Evolutionary conservation across 1,140 invertebrate species (phyloP).

Genomic region (Drosophila tropicalis): DNA sequence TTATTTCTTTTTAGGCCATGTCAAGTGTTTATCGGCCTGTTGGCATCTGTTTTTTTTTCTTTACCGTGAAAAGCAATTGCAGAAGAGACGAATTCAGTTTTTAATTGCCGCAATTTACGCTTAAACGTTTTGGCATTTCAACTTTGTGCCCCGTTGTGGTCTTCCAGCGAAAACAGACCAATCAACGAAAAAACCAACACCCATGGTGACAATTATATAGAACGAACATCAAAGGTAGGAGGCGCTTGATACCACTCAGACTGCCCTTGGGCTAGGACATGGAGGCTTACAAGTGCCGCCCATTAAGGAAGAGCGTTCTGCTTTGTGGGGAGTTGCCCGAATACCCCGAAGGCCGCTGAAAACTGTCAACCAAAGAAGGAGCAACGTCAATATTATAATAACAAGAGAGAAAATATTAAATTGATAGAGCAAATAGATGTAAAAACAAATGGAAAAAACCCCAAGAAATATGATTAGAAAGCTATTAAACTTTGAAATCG

Average conservation of each 20-base stretch:
- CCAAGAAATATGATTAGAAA: too few species aligned
- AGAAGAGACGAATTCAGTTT: slow-evolving; percentile 44
- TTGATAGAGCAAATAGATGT: slow-evolving; percentile 13
- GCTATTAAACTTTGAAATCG: too few species aligned
- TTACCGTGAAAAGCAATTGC: slow-evolving; percentile 57
- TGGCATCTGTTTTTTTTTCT: slow-evolving; percentile 63
- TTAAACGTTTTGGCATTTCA: slow-evolving; percentile 76
- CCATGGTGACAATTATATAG: slow-evolving; percentile 80
- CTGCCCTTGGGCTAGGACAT: slow-evolving; percentile 51
- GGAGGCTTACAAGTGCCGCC: slow-evolving; percentile 54
- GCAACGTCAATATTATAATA: slow-evolving; percentile 22
- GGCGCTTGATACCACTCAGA: slow-evolving; percentile 24
- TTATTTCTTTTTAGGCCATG: slow-evolving; percentile 38
- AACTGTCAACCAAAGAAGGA: slow-evolving; percentile 43
- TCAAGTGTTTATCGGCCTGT: slow-evolving; percentile 69
- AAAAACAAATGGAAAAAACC: neutral
- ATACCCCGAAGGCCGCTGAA: slow-evolving; percentile 18
- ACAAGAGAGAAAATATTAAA: neutral
- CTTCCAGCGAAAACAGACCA: slow-evolving; percentile 1
- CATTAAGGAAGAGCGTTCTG: slow-evolving; percentile 44
- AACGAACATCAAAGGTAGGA: slow-evolving; percentile 25
- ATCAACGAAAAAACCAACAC: slow-evolving; percentile 42
- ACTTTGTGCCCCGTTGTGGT: slow-evolving; percentile 50
- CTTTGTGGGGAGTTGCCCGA: slow-evolving; percentile 15
- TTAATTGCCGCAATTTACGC: slow-evolving; percentile 76